Percentiles rank a stretch among this genome's conserved stretches.
These are phyloP conservation scores for Iphiclides podalirius DNA, from an alignment of 2,888 invertebrate genomes.

Conservation along the genomic window DNA sequence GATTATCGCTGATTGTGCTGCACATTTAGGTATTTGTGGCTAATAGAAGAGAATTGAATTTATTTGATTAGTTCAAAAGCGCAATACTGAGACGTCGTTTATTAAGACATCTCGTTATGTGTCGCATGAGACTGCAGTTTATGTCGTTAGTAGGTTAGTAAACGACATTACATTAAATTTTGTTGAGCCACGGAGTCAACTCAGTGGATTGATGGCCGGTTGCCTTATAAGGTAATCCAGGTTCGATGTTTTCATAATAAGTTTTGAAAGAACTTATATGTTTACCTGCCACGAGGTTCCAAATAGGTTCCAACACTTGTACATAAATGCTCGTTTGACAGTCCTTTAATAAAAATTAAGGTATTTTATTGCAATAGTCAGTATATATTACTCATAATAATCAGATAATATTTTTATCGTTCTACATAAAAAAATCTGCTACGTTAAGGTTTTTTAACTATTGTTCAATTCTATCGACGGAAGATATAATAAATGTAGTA, in stretches of 20 bases:
- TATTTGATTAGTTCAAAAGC: conserved; percentile 16
- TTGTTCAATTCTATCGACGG: no score
- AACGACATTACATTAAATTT: conserved; percentile 6
- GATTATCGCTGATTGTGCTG: conserved; percentile 22
- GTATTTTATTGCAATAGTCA: no score
- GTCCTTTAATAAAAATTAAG: no score
- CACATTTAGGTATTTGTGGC: conserved; percentile 22
- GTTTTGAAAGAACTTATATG: neutral
- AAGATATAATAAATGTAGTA: no score
- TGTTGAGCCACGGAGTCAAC: neutral
- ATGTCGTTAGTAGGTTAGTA: conserved; percentile 19
- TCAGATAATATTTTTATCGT: no score
- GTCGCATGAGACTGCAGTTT: conserved; percentile 17
- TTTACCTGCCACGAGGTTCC: neutral
- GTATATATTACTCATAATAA: no score
- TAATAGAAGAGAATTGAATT: conserved; percentile 22
- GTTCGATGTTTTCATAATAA: neutral
- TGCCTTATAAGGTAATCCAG: neutral
- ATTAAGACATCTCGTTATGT: conserved; percentile 21
- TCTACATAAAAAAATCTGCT: no score
- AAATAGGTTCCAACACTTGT: no score
- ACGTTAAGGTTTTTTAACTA: no score
- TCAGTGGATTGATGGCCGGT: neutral
- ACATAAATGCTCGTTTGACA: no score
- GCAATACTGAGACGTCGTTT: conserved; percentile 18